Percentiles rank a stretch among this genome's conserved stretches.
Evolutionary conservation across 2,888 invertebrate genomes (phyloP).

Genomic region (Scaptomyza polygonia): DNA sequence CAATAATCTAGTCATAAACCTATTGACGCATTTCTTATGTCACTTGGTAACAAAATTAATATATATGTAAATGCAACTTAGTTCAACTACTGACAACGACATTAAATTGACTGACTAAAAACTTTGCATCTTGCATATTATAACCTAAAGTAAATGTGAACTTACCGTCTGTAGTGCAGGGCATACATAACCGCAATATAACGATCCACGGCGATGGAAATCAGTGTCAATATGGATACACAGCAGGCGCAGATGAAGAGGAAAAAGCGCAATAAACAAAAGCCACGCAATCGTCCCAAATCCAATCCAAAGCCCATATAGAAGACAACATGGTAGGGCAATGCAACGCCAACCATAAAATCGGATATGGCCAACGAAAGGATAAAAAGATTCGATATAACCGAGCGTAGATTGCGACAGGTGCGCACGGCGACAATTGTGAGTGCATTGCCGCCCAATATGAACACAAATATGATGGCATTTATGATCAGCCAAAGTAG

Average conservation of each 20-base stretch:
- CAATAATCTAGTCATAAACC: too few relatives aligned
- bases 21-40: too few relatives aligned
- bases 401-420: slow-evolving; percentile 88
- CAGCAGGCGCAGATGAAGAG: slow-evolving; percentile 90
- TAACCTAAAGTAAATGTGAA: neutral
- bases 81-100: too few relatives aligned
- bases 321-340: slow-evolving; percentile 92
- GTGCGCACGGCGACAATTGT: slow-evolving; percentile 90
- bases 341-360: slow-evolving; percentile 90
- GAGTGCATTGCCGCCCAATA: slow-evolving; percentile 90
- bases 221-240: slow-evolving; percentile 91
- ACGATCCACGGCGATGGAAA: slow-evolving; percentile 91
- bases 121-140: too few relatives aligned
- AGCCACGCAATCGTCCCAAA: slow-evolving; percentile 87
- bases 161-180: slow-evolving; percentile 88
- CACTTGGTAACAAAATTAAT: too few relatives aligned
- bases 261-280: slow-evolving; percentile 90
- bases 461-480: slow-evolving; percentile 87
- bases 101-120: too few relatives aligned
- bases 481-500: slow-evolving; percentile 88
- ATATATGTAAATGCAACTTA: too few relatives aligned
- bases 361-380: slow-evolving; percentile 92
- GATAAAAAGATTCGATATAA: slow-evolving; percentile 91
- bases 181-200: slow-evolving; percentile 93
- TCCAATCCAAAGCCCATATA: slow-evolving; percentile 87